Evolutionary conservation across 2,888 invertebrate genomes (phyloP), one percentile per base, ranked within the genome.

Genomic region (Chesias legatella): DNA sequence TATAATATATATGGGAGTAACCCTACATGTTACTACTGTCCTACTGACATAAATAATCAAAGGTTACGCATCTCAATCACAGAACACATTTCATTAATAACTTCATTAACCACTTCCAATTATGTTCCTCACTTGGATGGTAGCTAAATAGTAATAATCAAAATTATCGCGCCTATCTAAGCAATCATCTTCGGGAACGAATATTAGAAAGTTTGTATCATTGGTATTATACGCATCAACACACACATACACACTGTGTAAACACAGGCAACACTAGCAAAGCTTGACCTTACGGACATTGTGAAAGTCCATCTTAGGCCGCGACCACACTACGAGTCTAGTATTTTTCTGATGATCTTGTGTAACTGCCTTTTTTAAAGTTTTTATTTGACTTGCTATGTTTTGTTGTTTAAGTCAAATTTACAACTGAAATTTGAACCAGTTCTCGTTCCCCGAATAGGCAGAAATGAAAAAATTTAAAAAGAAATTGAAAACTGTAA

Each of bases 181-280:
- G 41, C 52, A 52, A 55, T 42, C 53, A 36, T 40, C 44, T 45
- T 26, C 55, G 50, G 48, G 54, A 56, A 60, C 61, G 72, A 77
- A 73, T 69, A 69, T 77, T 80, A 80, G 79, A 80, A 80, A 80
- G 79, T 71, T 60, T 66, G 69, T 72, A 67, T 58, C 66, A 71
- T 69, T 67, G 63, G 60, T 60, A 57, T 57, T 63, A 60, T 51
- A 56, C 57, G 38, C 56, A 56, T 62, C 13, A n/a, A 59, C 60
- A 51, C 58, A 44, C 41, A 39, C 49, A 36, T 51, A 45, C 43
- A 46, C 48, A 43, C 33, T 32, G 33, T 33, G 43, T 38, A 30
- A 36, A 53, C 41, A 43, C 48, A 27, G 53, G 49, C 53, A 48
- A 53, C 57, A 60, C 56, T 56, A 52, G 58, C 42, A 61, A 54